Conservation (phyloP, 1,140 invertebrate genomes). For the Aphidius gifuensis region DNA sequence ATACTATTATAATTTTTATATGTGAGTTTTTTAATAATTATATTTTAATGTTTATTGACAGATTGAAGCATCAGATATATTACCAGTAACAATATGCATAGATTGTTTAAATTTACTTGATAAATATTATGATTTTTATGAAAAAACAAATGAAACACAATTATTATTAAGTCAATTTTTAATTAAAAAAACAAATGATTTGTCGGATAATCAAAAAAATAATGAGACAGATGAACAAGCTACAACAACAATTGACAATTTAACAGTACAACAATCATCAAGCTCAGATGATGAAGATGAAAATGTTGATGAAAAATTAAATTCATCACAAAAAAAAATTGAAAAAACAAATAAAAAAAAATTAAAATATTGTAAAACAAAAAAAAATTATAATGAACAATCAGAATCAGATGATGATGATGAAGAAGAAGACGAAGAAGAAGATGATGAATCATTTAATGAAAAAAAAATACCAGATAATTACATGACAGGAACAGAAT, state of each 20-base stretch:
- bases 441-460: conserved; percentile 27
- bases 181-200: conserved; percentile 31
- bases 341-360: conserved; percentile 11
- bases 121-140: conserved; percentile 51
- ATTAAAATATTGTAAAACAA: conserved; percentile 21
- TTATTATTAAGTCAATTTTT: conserved; percentile 41
- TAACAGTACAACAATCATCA: conserved; percentile 27
- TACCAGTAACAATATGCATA: conserved; percentile 48
- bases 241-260: too few relatives aligned
- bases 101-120: conserved; percentile 50
- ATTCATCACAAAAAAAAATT: not conserved
- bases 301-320: conserved; percentile 14
- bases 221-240: too few relatives aligned
- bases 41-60: conserved; percentile 19
- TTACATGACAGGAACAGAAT: conserved; percentile 52
- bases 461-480: conserved; percentile 49
- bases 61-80: conserved; percentile 43
- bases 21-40: not conserved
- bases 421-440: conserved; percentile 30
- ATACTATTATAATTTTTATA: not conserved
- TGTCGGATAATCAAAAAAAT: conserved; percentile 11
- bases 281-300: conserved; percentile 25
- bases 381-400: conserved; percentile 35
- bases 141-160: conserved; percentile 52
- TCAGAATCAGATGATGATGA: conserved; percentile 30